A percentile compares a stretch with the other conserved stretches of the same genome.
Conservation (phyloP, 2,113 vertebrate genomes). For the Zapornia atra region DNA sequence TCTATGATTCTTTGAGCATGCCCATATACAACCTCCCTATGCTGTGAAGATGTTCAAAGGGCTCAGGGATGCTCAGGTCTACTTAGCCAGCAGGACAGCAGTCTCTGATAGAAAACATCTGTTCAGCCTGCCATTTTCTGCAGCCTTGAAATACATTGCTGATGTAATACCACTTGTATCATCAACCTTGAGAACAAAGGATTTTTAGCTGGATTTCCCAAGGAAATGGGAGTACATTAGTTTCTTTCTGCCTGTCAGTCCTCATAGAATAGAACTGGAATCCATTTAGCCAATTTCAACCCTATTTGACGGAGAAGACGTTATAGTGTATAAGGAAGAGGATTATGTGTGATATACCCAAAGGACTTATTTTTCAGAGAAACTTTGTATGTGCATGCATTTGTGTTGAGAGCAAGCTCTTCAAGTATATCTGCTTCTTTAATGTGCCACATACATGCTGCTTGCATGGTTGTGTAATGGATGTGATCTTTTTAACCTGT, state of each 20-base stretch:
- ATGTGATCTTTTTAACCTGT: constrained; percentile 21
- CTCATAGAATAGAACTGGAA: constrained; percentile 23
- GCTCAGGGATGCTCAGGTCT: background rate
- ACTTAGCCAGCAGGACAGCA: background rate
- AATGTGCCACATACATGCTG: constrained; percentile 1
- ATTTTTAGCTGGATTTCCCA: constrained; percentile 25
- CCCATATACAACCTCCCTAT: background rate
- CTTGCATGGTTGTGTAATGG: constrained; percentile 9
- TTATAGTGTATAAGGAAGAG: background rate
- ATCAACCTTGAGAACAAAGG: background rate
- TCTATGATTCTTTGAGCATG: no score
- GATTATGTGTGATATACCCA: background rate
- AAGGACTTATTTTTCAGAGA: background rate
- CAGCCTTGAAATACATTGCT: background rate
- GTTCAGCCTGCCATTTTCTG: background rate
- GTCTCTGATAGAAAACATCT: background rate
- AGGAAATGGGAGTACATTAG: background rate
- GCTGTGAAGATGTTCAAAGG: background rate
- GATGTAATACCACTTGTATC: background rate
- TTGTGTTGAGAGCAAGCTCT: background rate
- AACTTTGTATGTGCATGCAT: background rate
- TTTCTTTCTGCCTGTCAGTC: constrained; percentile 38
- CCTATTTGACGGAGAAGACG: constrained; percentile 5
- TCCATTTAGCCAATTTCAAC: constrained; percentile 30
- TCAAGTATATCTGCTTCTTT: background rate